A percentile compares a stretch with the other conserved stretches of the same genome.
Evolutionary conservation across 2,797 vertebrate species (phyloP).

Genomic region (Diceros bicornis): DNA sequence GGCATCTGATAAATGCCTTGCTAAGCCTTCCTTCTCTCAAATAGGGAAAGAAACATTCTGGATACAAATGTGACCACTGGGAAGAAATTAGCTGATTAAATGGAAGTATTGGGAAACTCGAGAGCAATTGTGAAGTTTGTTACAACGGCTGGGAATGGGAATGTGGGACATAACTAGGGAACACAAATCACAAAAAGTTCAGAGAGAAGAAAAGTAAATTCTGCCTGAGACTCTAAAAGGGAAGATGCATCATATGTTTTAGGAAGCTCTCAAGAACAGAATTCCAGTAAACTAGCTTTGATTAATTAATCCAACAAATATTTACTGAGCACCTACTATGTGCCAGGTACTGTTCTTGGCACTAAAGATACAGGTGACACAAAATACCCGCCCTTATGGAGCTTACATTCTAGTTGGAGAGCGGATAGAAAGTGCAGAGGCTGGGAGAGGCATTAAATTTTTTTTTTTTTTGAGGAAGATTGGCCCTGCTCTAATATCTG

Average conservation of each 20-base stretch:
- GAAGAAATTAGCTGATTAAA: slow-evolving; percentile 46
- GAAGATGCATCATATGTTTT: background rate
- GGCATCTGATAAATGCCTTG: background rate
- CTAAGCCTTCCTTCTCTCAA: background rate
- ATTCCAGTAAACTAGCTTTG: slow-evolving; percentile 38
- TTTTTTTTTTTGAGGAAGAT: too few species aligned
- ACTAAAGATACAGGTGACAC: background rate
- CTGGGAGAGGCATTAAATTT: background rate
- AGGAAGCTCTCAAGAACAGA: slow-evolving; percentile 64
- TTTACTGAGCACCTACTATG: background rate
- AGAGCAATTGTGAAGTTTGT: background rate
- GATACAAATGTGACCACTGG: background rate
- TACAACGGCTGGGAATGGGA: background rate
- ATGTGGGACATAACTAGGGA: background rate
- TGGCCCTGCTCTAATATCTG: too few species aligned
- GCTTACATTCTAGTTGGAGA: background rate
- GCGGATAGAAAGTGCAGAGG: background rate
- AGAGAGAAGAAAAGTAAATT: slow-evolving; percentile 47
- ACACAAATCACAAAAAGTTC: slow-evolving; percentile 62
- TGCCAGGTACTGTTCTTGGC: background rate
- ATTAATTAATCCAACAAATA: slow-evolving; percentile 14
- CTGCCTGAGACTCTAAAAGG: slow-evolving; percentile 5
- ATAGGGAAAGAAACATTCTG: background rate
- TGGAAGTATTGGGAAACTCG: background rate
- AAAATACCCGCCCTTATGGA: background rate